These are phyloP conservation scores for Halcyon badia DNA, from an alignment of 2,797 vertebrate genomes.

Conservation along the genomic window DNA sequence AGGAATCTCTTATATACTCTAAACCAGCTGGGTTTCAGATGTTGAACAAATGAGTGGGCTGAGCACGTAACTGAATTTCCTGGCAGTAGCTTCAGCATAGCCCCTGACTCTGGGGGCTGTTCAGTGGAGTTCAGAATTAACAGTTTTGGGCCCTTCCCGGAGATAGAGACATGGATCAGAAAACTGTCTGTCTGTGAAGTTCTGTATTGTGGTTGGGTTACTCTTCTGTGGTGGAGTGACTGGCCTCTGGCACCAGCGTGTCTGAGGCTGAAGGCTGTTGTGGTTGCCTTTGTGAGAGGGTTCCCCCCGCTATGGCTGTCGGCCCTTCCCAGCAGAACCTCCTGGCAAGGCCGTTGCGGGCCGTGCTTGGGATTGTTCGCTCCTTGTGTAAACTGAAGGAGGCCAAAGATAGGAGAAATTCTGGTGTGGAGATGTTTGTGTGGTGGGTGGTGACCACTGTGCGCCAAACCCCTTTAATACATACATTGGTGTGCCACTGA, in stretches of 20 bases:
- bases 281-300: neutral
- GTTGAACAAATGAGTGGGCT: neutral
- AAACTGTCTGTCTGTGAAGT: neutral
- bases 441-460: neutral
- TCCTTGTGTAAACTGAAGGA: neutral
- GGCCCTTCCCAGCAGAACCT: neutral
- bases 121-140: neutral
- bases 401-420: neutral
- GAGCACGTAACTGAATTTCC: neutral
- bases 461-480: neutral
- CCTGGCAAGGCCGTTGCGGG: neutral
- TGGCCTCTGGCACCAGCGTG: neutral
- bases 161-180: neutral
- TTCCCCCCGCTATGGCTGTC: neutral
- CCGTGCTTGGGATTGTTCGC: neutral
- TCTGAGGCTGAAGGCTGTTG: conserved; percentile 8
- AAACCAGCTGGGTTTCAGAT: neutral
- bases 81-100: neutral
- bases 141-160: neutral
- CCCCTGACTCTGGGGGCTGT: neutral
- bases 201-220: neutral
- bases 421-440: neutral
- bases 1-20: neutral
- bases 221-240: neutral
- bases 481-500: neutral